Evolutionary conservation across 1,140 invertebrate genomes (phyloP).

Genomic region (Drosophila ogumai): DNA sequence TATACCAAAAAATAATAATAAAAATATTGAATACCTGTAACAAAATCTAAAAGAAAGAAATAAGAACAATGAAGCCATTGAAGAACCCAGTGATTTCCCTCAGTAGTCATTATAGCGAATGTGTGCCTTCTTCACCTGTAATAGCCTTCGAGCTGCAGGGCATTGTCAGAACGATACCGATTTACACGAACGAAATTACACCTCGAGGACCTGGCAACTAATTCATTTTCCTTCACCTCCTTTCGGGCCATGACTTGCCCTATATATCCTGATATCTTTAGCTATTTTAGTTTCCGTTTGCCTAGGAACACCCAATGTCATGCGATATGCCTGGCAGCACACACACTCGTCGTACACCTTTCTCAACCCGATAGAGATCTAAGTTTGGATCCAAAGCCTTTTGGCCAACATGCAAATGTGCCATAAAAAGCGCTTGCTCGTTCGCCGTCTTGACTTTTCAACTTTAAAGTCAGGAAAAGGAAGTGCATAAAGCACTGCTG

Average conservation of each 20-base stretch:
- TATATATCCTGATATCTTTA: slow-evolving; percentile 48
- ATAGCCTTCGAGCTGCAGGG: slow-evolving; percentile 4
- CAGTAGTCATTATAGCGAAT: not conserved
- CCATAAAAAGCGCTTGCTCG: slow-evolving; percentile 44
- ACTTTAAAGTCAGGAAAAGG: slow-evolving; percentile 71
- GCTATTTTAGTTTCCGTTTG: slow-evolving; percentile 56
- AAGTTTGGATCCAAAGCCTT: slow-evolving; percentile 60
- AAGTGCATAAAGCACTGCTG: slow-evolving; percentile 36
- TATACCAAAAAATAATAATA: too few species aligned
- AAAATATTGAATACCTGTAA: too few species aligned
- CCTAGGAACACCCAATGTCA: slow-evolving; percentile 48
- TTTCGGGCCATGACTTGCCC: slow-evolving; percentile 29
- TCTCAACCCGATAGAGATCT: slow-evolving; percentile 58
- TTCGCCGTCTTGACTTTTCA: slow-evolving; percentile 69
- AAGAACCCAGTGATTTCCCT: not conserved
- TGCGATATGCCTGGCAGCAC: slow-evolving; percentile 35
- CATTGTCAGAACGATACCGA: slow-evolving; percentile 13
- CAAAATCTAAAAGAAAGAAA: too few species aligned
- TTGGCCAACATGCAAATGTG: slow-evolving; percentile 65
- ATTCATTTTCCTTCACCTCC: slow-evolving; percentile 30
- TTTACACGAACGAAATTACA: slow-evolving; percentile 35
- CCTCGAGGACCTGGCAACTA: slow-evolving; percentile 14
- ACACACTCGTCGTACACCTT: slow-evolving; percentile 13
- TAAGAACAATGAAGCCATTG: not conserved
- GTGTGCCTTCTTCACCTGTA: not conserved